Base-by-base conservation (phyloP, 2,797 vertebrate genomes). In the Euthynnus affinis region DNA sequence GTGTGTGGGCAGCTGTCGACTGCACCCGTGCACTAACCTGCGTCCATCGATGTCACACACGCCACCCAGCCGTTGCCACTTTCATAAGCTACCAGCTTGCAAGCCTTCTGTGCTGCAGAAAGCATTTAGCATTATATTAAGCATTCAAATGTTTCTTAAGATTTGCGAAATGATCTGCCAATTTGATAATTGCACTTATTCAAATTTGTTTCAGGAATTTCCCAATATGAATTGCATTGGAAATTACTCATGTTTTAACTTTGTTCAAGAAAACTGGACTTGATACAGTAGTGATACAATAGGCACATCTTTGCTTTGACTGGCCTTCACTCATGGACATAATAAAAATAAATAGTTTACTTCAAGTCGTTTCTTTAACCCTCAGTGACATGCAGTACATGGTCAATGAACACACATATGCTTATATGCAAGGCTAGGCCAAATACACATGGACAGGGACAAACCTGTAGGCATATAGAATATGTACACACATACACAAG, bases 1-100 rank as follows among this genome's bases (percentile, higher is more conserved):
- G 84, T 78, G 74, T 78, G 88, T 88, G 89, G 86, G 86, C 81
- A 89, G 85, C 70, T 87, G 82, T 83, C 52, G 17, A 72, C 71
- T 74, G 83, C 66, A 64, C 67, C 69, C 56, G 32, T 58, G 74
- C 71, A 44, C 78, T 83, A 85, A 88, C 77, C 81, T 82, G 73
- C 18, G 46, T 65, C 74, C 40, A 15, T 51, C 12, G n/a, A 55
- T 81, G 88, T 85, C 75, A 82, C 68, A 70, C 70, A 66, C 55
- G 48, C 62, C 74, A 74, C 74, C 73, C 42, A 13, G 55, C 67
- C 37, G n/a, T 52, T 73, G 78, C 64, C 64, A 37, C 56, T 25
- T 22, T 51, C 60, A 68, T 71, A 32, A 73, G 44, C 60, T 25
- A 56, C 52, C 22, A 55, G 52, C 59, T 44, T 51, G 15, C 53